Conservation (phyloP, 2,797 vertebrate genomes). For the Coendou prehensilis region DNA sequence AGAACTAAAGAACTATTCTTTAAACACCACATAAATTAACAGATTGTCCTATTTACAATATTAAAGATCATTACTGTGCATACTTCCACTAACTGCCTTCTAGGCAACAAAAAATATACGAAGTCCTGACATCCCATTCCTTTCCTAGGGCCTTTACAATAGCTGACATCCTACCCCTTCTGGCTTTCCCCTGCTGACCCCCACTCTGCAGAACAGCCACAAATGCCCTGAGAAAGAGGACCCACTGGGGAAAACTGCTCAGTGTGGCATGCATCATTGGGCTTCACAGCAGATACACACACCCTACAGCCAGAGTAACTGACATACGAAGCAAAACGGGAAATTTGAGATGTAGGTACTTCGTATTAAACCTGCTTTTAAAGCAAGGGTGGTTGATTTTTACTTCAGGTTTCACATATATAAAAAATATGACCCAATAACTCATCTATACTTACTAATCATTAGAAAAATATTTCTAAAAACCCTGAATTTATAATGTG, state of each 20-base stretch:
- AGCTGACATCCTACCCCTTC: conserved; percentile 87
- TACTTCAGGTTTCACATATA: conserved; percentile 43
- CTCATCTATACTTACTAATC: neutral
- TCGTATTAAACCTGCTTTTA: conserved; percentile 84
- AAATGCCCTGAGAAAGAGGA: conserved; percentile 85
- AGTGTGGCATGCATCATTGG: conserved; percentile 93
- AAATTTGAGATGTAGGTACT: conserved; percentile 86
- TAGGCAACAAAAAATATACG: conserved; percentile 82
- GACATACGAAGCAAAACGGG: conserved; percentile 90
- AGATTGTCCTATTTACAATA: conserved; percentile 84
- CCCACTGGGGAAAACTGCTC: conserved; percentile 90
- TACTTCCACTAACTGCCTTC: conserved; percentile 87
- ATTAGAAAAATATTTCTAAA: conserved; percentile 53
- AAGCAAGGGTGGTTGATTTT: conserved; percentile 72
- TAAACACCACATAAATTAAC: conserved; percentile 85
- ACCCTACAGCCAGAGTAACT: conserved; percentile 93
- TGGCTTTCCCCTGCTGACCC: conserved; percentile 90
- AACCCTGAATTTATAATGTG: neutral
- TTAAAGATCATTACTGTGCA: conserved; percentile 84
- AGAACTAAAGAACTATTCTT: conserved; percentile 86
- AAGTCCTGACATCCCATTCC: conserved; percentile 74
- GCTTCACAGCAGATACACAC: conserved; percentile 93
- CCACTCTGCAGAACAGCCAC: conserved; percentile 89
- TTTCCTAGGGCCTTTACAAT: conserved; percentile 79
- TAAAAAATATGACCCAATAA: neutral